Conservation (phyloP, 1,140 invertebrate genomes). For the Saccostrea glomerata region DNA sequence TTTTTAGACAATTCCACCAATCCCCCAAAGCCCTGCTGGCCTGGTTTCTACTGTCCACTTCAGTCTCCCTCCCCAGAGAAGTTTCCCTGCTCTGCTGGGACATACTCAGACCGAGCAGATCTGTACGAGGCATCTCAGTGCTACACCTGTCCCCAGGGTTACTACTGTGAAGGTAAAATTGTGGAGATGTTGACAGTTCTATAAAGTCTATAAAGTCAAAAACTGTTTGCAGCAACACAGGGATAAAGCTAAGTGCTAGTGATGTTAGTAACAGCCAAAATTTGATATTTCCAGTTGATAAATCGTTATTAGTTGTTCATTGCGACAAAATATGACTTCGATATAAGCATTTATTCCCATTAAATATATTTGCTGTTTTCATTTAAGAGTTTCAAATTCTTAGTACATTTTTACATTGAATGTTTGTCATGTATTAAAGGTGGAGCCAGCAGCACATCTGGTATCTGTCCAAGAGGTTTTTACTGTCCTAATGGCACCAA, state of each 20-base stretch:
- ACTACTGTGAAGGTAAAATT: conserved; percentile 73
- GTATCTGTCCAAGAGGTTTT: conserved; percentile 71
- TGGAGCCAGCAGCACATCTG: not conserved
- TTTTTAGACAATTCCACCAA: conserved; percentile 60
- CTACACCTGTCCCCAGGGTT: conserved; percentile 67
- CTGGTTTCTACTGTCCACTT: conserved; percentile 74
- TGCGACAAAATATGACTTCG: too few species aligned
- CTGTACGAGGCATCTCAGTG: conserved; percentile 70
- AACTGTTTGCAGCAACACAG: too few species aligned
- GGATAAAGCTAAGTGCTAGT: too few species aligned
- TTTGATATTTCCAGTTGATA: too few species aligned
- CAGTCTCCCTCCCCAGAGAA: conserved; percentile 69
- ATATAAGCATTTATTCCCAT: too few species aligned
- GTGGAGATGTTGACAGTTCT: not conserved
- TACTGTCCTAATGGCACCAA: conserved; percentile 73
- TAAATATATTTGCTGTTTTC: too few species aligned
- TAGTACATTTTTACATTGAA: too few species aligned
- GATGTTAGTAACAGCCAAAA: too few species aligned
- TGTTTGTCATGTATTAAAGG: not conserved
- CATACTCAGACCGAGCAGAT: conserved; percentile 67
- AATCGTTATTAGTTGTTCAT: too few species aligned
- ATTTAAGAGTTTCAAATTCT: too few species aligned
- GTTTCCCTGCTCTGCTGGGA: conserved; percentile 74
- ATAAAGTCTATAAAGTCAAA: too few species aligned
- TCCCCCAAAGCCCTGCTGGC: conserved; percentile 69